phyloP scores from a whole-genome alignment of 1,140 invertebrate genomes.

The Caenorhabditis tropicalis region DNA sequence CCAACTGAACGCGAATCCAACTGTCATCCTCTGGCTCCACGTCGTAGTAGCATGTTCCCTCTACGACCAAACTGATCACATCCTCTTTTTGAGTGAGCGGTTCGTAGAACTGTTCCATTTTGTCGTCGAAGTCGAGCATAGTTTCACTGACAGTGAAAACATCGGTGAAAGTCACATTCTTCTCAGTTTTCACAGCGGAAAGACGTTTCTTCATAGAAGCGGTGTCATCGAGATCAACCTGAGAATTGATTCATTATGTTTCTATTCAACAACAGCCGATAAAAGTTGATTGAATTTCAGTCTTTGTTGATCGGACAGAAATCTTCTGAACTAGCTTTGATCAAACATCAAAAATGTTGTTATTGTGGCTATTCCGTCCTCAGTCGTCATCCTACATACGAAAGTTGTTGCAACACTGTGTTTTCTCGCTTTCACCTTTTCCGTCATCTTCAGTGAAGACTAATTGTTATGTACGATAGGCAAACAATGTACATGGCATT shows the following conservation, averaged over 20 bases:
- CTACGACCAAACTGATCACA: conserved; percentile 55
- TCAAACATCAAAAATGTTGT: not conserved
- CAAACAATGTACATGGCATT: too few relatives aligned
- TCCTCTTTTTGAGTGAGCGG: conserved; percentile 59
- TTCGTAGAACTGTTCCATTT: conserved; percentile 67
- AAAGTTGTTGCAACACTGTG: not conserved
- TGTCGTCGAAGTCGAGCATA: conserved; percentile 52
- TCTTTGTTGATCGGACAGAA: not conserved
- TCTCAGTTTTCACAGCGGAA: conserved; percentile 63
- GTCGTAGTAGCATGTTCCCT: conserved; percentile 59
- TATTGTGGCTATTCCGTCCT: not conserved
- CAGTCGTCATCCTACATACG: not conserved
- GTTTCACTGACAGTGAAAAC: conserved; percentile 57
- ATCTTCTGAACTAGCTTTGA: not conserved
- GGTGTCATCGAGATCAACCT: conserved; percentile 70
- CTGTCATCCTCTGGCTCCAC: conserved; percentile 56
- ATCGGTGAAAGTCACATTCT: conserved; percentile 53
- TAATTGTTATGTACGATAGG: too few relatives aligned
- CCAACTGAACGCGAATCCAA: conserved; percentile 64
- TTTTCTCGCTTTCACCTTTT: not conserved
- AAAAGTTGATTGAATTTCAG: too few relatives aligned
- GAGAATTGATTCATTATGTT: conserved; percentile 51
- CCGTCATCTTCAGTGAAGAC: not conserved
- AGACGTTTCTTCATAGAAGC: conserved; percentile 68
- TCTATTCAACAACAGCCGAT: too few relatives aligned